Percentiles rank a stretch among this genome's conserved stretches.
Evolutionary conservation across 2,797 vertebrate genomes (phyloP).

Genomic region (Astyanax mexicanus): DNA sequence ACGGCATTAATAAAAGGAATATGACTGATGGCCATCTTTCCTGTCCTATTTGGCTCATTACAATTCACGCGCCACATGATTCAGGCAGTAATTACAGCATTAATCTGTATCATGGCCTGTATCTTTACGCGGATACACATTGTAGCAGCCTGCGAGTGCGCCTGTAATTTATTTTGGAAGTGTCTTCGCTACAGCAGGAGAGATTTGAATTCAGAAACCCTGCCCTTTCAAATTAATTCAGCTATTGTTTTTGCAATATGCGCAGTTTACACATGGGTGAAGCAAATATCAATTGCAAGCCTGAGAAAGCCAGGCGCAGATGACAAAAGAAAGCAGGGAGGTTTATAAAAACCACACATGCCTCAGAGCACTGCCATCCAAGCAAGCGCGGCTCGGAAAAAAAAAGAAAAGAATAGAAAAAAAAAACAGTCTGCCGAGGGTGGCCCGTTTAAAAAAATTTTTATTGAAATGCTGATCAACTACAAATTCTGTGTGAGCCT

Average conservation of each 20-base stretch:
- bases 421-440: conserved; percentile 60
- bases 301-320: conserved; percentile 65
- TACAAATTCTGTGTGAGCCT: conserved; percentile 61
- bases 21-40: background rate
- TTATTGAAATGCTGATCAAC: conserved; percentile 73
- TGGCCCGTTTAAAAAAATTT: conserved; percentile 53
- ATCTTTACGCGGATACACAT: background rate
- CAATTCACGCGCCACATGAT: background rate
- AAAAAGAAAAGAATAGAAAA: too few relatives aligned
- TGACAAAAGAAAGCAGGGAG: conserved; percentile 71
- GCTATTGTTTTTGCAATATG: conserved; percentile 55
- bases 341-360: conserved; percentile 70
- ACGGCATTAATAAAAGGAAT: background rate
- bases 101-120: conserved; percentile 4
- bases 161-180: conserved; percentile 12
- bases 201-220: conserved; percentile 30
- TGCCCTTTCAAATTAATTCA: conserved; percentile 52
- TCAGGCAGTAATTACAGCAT: conserved; percentile 2
- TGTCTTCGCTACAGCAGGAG: background rate
- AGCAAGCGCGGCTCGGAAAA: conserved; percentile 61
- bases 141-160: background rate
- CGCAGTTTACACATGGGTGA: conserved; percentile 66
- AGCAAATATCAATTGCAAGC: conserved; percentile 66
- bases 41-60: background rate
- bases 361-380: conserved; percentile 65